These are phyloP conservation scores for Dasyornis broadbenti DNA, from an alignment of 2,113 vertebrate genomes.

Conservation along the genomic window DNA sequence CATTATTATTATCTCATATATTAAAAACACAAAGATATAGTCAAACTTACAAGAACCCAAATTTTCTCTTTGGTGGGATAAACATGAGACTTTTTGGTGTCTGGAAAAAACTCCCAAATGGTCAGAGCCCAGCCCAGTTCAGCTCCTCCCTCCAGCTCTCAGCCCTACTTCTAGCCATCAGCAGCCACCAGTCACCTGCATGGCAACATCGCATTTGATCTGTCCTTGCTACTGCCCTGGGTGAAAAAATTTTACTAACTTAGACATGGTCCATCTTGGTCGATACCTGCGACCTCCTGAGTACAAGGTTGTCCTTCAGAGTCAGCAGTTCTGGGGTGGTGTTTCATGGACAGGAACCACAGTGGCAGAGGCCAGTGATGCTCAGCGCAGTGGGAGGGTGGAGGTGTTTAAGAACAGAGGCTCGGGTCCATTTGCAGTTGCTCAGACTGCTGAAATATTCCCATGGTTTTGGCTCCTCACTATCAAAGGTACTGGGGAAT, in stretches of 20 bases:
- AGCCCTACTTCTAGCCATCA: background rate
- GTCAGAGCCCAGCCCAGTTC: background rate
- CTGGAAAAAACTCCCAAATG: background rate
- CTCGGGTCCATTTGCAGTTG: background rate
- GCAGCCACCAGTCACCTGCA: background rate
- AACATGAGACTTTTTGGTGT: background rate
- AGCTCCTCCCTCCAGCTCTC: background rate
- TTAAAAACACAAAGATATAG: background rate
- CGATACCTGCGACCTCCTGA: background rate
- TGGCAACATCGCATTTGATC: background rate
- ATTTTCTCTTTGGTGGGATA: background rate
- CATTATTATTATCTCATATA: background rate
- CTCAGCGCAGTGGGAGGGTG: rapidly evolving
- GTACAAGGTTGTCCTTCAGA: background rate
- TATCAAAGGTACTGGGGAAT: background rate
- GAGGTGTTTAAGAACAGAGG: background rate
- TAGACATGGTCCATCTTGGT: rapidly evolving
- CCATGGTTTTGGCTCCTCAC: rapidly evolving
- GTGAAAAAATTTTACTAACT: background rate
- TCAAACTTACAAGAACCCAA: background rate
- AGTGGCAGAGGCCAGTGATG: background rate
- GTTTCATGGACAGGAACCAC: background rate
- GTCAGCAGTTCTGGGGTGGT: background rate
- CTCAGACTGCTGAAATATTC: background rate
- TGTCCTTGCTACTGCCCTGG: background rate